Base-by-base conservation (phyloP, 2,888 invertebrate species). In the Dryomyza anilis region DNA sequence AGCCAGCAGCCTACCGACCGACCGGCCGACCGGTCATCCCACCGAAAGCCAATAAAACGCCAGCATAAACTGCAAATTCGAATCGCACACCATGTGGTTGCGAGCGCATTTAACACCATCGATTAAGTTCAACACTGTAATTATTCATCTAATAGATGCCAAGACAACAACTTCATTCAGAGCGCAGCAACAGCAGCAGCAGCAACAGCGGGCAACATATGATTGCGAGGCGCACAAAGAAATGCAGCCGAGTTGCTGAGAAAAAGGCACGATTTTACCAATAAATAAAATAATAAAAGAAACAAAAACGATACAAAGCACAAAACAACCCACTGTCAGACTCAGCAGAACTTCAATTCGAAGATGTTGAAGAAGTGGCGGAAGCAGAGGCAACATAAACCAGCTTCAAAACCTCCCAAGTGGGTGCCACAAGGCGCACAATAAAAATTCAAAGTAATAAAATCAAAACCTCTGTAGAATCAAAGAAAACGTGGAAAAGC, bases 231-330 rank as follows among this genome's bases (percentile, higher is more conserved):
- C 23, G 30, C 29, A 7, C 30, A 63, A 55, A 59, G n/a, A 45
- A 43, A 45, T 55, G 36, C 55, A 55, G 5, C n/a, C 50, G 27
- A 36, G 21, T 21, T 23, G 48, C 19, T 10, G 33, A 33, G 14
- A 43, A 14, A n/a, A 43, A 55, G 50, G 57, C 66, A n/a, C 62
- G 66, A 60, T 66, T 64, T 52, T 64, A 64, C 27, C 50, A 27
- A 56, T 23, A 65, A 60, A 39, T 10, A 55, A 59, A 43, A 12
- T n/a, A 56, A 25, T 46, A 53, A 56, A 46, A n/a, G 21, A 53
- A 52, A 45, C 62, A 33, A 62, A 50, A 25, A 33, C 52, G 46
- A 43, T 61, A 46, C 66, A 55, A 61, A 58, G 69, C 69, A 25
- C 29, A 56, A 48, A 21, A 50, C 12, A 27, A 55, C 43, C 0